Conservation (phyloP, 2,797 vertebrate species). For the Cirrhinus mrigala region DNA sequence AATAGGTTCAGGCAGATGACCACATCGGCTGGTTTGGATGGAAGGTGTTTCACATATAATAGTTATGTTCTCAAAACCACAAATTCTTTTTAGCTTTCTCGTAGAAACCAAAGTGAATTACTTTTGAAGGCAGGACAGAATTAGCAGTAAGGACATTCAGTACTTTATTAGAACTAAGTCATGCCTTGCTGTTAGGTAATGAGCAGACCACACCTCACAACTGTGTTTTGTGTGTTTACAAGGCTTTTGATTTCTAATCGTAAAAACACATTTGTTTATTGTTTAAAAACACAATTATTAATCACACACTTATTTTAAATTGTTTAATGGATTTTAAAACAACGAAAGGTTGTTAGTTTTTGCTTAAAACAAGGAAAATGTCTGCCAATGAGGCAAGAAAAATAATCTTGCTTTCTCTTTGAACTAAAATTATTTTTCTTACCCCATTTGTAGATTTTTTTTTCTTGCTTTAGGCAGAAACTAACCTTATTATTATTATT, state of each 20-base stretch:
- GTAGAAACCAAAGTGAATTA: neutral
- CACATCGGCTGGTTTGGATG: neutral
- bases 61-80: neutral
- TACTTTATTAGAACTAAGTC: neutral
- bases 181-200: neutral
- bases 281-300: neutral
- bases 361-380: neutral
- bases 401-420: neutral
- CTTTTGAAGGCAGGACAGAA: neutral
- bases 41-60: neutral
- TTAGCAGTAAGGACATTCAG: constrained; percentile 1
- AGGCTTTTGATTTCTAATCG: neutral
- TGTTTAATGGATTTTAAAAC: neutral
- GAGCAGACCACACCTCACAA: neutral
- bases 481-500: too few species aligned
- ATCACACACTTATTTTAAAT: neutral
- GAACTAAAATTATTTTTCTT: too few species aligned
- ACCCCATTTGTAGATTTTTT: too few species aligned
- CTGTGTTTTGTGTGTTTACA: neutral
- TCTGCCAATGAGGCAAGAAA: too few species aligned
- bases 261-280: neutral
- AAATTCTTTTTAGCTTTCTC: neutral
- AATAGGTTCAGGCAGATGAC: neutral
- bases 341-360: too few species aligned
- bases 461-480: too few species aligned